A percentile compares a stretch with the other conserved stretches of the same genome.
These are phyloP conservation scores for Embiotoca jacksoni DNA, from an alignment of 2,113 vertebrate genomes.

Conservation along the genomic window DNA sequence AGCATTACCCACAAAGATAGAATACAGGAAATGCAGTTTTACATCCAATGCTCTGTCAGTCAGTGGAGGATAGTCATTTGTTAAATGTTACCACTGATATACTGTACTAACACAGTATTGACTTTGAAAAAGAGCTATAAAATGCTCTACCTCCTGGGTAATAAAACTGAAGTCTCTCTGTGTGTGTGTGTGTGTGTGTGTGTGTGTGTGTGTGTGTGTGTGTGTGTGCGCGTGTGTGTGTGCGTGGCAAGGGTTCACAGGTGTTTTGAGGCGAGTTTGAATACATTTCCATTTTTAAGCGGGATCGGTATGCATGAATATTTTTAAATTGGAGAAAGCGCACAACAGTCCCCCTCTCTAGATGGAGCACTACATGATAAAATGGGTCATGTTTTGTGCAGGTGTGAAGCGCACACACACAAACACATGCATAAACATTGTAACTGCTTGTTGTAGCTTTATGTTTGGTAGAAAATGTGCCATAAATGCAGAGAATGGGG, in stretches of 20 bases:
- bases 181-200: background rate
- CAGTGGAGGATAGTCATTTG: slow-evolving; percentile 31
- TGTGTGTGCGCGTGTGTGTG: slow-evolving; percentile 21
- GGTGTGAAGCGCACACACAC: slow-evolving; percentile 37
- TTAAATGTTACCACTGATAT: slow-evolving; percentile 49
- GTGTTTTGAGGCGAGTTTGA: slow-evolving; percentile 77
- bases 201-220: background rate
- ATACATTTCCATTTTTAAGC: slow-evolving; percentile 81
- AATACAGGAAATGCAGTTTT: background rate
- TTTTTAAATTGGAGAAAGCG: slow-evolving; percentile 71
- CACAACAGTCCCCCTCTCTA: slow-evolving; percentile 59
- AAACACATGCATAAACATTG: slow-evolving; percentile 22
- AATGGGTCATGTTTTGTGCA: slow-evolving; percentile 57
- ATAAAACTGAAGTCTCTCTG: slow-evolving; percentile 49
- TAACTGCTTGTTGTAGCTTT: slow-evolving; percentile 11
- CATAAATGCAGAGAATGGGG: slow-evolving; percentile 8
- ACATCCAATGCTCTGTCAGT: slow-evolving; percentile 19
- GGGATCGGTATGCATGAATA: slow-evolving; percentile 73
- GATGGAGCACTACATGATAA: slow-evolving; percentile 71
- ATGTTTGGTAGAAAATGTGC: slow-evolving; percentile 22
- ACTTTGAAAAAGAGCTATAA: slow-evolving; percentile 54
- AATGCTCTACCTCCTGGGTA: slow-evolving; percentile 55
- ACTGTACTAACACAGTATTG: slow-evolving; percentile 29
- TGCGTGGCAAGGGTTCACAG: slow-evolving; percentile 69
- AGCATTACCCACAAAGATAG: slow-evolving; percentile 13